Conservation (phyloP, 1,140 invertebrate genomes). For the Drosophila yakuba region DNA sequence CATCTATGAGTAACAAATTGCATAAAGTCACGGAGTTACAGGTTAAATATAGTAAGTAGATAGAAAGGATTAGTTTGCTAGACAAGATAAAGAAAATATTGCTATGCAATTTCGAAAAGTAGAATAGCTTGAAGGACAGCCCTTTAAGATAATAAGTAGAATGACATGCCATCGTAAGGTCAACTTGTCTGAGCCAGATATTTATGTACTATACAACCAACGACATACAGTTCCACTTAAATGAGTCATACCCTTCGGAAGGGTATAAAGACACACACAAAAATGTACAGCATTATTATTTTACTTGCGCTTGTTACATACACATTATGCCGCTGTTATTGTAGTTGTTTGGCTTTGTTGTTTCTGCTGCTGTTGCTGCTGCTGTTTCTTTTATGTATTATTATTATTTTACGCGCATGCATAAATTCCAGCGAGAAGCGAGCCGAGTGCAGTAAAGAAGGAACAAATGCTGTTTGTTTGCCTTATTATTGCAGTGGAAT, state of each 20-base stretch:
- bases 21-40: not conserved
- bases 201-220: not conserved
- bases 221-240: not conserved
- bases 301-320: slow-evolving; percentile 46
- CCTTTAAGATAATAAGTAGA: not conserved
- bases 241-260: not conserved
- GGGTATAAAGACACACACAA: slow-evolving; percentile 27
- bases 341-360: slow-evolving; percentile 25
- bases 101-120: too few species aligned
- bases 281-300: slow-evolving; percentile 53
- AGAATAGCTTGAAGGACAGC: too few species aligned
- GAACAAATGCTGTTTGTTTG: slow-evolving; percentile 45
- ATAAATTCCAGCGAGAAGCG: slow-evolving; percentile 49
- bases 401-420: slow-evolving; percentile 75
- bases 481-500: slow-evolving; percentile 48
- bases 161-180: not conserved
- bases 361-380: not conserved
- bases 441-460: slow-evolving; percentile 33
- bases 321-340: slow-evolving; percentile 24
- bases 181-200: too few species aligned
- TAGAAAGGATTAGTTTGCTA: too few species aligned
- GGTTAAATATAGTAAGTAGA: not conserved
- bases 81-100: too few species aligned
- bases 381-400: slow-evolving; percentile 45
- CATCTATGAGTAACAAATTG: not conserved